Base-by-base conservation (phyloP, 2,888 invertebrate species). In the Lasius platythorax region DNA sequence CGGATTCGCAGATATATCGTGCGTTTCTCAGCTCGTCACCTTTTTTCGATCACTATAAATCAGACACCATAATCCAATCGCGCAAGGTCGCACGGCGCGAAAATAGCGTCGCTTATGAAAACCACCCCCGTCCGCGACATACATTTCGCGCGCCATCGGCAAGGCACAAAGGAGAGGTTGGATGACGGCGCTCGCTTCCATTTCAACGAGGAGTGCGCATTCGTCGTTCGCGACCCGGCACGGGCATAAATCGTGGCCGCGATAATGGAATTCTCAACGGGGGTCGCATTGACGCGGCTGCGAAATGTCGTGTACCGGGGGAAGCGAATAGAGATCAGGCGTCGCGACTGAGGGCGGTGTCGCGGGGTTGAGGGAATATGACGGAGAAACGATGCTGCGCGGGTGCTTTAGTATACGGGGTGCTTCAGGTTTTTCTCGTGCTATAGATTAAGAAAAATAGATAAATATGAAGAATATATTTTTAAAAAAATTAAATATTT, bases 211-310 rank as follows among this genome's bases (percentile, higher is more conserved):
- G 50, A 81, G 79, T 63, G 79, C 53, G 70, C 76, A 50, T 37
- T 53, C 58, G 83, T 83, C 79, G 64, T 63, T 63, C 61, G 50
- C 61, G 70, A 70, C 50, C 79, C 64, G 82, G 84, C 74, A 79
- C 79, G 85, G 78, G 89, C 87, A 93, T 91, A 92, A 93, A 94
- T 93, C 92, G 92, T 88, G 89, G 87, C 82, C 64, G 88, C 90
- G 92, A 93, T 94, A 94, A 94, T 94, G 95, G 94, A 94, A 94
- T 93, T 94, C 94, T 92, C 94, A 88, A 91, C 93, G 91, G 94
- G 94, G 94, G 93, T 92, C 91, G 92, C 92, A 93, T 93, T 93
- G 94, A 93, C 92, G 89, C 90, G 89, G 91, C 90, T 88, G 91
- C 91, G 89, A 93, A 91, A 89, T 92, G 94, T 93, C 93, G 89